Percentiles rank a stretch among this genome's conserved stretches.
Evolutionary conservation across 2,113 vertebrate species (phyloP).

Genomic region (Oncorhynchus gorbuscha): DNA sequence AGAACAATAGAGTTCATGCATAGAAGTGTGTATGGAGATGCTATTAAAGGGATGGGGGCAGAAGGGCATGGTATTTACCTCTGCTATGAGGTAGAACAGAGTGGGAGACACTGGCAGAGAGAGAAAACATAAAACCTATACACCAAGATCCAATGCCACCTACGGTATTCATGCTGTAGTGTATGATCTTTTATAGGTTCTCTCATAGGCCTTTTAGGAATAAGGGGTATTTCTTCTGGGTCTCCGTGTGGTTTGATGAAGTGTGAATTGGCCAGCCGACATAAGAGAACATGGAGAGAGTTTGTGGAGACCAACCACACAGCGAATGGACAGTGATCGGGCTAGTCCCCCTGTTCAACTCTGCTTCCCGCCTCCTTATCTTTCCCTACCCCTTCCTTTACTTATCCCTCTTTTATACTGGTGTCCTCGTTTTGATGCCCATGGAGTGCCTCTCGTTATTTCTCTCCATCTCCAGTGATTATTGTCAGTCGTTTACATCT

Average conservation of each 20-base stretch:
- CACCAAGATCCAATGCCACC: slow-evolving; percentile 2
- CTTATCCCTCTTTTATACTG: slow-evolving; percentile 1
- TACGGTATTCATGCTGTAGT: slow-evolving; percentile 20
- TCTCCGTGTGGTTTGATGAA: slow-evolving; percentile 19
- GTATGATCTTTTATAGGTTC: slow-evolving; percentile 34
- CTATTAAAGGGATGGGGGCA: slow-evolving; percentile 22
- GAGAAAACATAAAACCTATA: neutral
- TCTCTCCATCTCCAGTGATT: neutral
- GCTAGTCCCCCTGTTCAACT: slow-evolving; percentile 3
- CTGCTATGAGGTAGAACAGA: slow-evolving; percentile 29
- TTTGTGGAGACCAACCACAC: neutral
- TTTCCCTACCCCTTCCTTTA: neutral
- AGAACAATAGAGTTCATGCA: slow-evolving; percentile 11
- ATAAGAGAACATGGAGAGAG: too few relatives aligned
- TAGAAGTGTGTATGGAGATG: slow-evolving; percentile 29
- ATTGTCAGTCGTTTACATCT: neutral
- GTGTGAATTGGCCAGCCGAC: neutral
- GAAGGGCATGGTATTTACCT: slow-evolving; percentile 5
- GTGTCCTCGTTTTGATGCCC: too few relatives aligned
- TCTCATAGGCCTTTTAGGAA: slow-evolving; percentile 20
- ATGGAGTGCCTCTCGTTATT: neutral
- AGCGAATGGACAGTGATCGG: neutral
- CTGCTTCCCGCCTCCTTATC: neutral
- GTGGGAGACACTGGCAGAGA: slow-evolving; percentile 22
- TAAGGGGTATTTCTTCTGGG: slow-evolving; percentile 1